Conservation (phyloP, 1,140 invertebrate species). For the Bradynema listronoti region DNA sequence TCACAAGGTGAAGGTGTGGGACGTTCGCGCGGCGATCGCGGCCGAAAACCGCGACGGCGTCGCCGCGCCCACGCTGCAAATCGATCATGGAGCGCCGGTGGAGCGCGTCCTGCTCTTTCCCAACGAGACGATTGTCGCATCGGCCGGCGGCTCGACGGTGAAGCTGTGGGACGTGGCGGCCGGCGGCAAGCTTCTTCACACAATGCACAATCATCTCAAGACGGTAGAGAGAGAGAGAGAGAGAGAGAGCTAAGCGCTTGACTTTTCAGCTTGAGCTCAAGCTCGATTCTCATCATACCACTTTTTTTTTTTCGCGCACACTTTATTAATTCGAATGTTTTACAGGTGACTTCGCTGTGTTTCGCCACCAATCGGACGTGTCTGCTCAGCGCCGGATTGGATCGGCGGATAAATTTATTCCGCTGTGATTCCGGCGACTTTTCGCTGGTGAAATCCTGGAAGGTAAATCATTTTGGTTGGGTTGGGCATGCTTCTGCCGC, state of each 20-base stretch:
- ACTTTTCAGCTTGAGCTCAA: no score
- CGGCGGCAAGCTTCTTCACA: conserved; percentile 73
- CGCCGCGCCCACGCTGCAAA: conserved; percentile 67
- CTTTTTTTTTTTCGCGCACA: no score
- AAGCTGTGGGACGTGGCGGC: conserved; percentile 85
- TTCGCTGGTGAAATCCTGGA: conserved; percentile 76
- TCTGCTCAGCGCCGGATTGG: conserved; percentile 79
- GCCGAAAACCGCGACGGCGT: no score
- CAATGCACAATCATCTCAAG: conserved; percentile 76
- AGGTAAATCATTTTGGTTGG: no score
- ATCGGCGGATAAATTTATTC: conserved; percentile 85
- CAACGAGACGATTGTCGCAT: conserved; percentile 78
- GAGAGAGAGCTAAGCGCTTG: no score
- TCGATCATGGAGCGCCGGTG: conserved; percentile 82
- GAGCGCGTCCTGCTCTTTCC: conserved; percentile 82
- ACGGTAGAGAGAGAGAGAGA: no score
- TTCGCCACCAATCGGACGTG: conserved; percentile 73
- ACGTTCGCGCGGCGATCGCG: conserved; percentile 64
- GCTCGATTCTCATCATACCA: no score
- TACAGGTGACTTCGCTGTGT: conserved; percentile 51
- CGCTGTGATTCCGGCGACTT: conserved; percentile 71
- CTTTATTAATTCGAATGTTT: not conserved
- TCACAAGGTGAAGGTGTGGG: conserved; percentile 79
- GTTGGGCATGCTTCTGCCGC: no score
- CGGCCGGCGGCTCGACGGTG: conserved; percentile 80